phyloP scores from a whole-genome alignment of 2,797 vertebrate species.

The Morelia viridis region DNA sequence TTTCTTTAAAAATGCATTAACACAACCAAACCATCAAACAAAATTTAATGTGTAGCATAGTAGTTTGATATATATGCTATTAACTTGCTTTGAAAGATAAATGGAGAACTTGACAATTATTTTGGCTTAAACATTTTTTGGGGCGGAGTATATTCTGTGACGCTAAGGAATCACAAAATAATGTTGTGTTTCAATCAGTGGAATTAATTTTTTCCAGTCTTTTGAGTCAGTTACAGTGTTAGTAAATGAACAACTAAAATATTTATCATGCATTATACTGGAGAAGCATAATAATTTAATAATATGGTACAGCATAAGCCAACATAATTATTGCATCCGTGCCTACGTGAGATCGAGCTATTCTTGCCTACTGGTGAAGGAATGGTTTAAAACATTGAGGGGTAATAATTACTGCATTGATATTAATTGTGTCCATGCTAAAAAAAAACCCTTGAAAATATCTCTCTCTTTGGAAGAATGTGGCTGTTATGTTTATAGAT shows the following conservation, averaged over 20 bases:
- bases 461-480: neutral
- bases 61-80: neutral
- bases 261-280: neutral
- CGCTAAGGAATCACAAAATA: neutral
- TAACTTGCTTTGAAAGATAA: neutral
- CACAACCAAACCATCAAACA: neutral
- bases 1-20: neutral
- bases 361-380: neutral
- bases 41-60: neutral
- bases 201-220: neutral
- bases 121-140: neutral
- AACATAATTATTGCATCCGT: neutral
- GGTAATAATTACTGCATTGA: neutral
- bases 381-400: neutral
- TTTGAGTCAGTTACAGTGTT: neutral
- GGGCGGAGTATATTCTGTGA: neutral
- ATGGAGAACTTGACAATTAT: neutral
- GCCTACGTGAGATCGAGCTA: neutral
- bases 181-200: neutral
- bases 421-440: neutral
- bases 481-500: neutral
- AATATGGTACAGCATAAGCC: neutral
- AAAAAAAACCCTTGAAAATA: neutral
- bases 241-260: neutral
- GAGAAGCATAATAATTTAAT: neutral